A percentile compares a stretch with the other conserved stretches of the same genome.
phyloP scores from a whole-genome alignment of 2,113 vertebrate species.

The Coturnix japonica region DNA sequence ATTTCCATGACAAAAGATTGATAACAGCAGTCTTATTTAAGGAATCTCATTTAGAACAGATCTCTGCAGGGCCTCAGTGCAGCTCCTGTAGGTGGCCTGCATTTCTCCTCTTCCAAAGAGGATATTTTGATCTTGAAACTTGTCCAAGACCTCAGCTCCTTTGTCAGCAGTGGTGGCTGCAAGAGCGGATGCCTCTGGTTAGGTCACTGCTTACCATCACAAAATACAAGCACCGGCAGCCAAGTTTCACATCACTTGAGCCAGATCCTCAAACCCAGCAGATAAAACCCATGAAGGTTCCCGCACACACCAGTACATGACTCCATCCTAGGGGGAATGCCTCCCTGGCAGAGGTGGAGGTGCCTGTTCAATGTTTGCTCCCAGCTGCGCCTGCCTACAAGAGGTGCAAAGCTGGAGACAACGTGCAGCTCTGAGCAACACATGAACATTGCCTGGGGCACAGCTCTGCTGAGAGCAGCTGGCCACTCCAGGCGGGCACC shows the following conservation, averaged over 20 bases:
- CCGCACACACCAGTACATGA: not conserved
- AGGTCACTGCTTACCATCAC: not conserved
- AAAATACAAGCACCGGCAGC: not conserved
- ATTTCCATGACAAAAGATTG: not conserved
- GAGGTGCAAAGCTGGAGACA: fast-evolving
- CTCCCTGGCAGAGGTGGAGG: not conserved
- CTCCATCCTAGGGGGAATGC: fast-evolving
- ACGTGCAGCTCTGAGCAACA: fast-evolving
- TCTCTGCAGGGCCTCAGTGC: not conserved
- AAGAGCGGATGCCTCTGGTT: not conserved
- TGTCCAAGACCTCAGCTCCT: not conserved
- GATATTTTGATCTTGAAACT: not conserved
- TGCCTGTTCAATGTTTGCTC: not conserved
- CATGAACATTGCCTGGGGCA: not conserved
- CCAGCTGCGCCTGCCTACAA: not conserved
- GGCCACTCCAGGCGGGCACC: not conserved
- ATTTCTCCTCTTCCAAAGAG: not conserved
- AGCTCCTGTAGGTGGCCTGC: not conserved
- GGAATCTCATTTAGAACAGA: not conserved
- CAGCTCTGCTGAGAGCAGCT: not conserved
- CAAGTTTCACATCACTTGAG: not conserved
- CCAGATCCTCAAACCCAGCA: not conserved
- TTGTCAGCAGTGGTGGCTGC: not conserved
- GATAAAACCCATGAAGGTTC: not conserved
- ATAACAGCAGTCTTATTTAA: not conserved